Evolutionary conservation across 2,113 vertebrate species (phyloP).

Genomic region (Panurus biarmicus): DNA sequence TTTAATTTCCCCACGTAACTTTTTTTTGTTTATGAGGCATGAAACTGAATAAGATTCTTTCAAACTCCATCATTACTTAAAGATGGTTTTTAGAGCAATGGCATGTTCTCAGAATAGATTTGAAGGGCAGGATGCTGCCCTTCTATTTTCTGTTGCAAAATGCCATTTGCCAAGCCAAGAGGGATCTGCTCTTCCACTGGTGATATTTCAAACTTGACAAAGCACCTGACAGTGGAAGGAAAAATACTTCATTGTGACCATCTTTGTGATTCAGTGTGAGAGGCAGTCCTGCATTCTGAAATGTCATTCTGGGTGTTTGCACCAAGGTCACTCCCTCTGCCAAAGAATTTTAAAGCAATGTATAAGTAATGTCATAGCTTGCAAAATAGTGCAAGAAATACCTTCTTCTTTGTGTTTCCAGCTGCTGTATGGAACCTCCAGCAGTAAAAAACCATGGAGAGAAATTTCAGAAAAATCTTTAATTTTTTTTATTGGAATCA

Average conservation of each 20-base stretch:
- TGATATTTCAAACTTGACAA: neutral
- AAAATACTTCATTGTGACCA: neutral
- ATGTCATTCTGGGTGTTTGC: neutral
- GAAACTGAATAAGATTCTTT: neutral
- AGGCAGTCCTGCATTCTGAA: neutral
- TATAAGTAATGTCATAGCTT: neutral
- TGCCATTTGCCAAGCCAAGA: neutral
- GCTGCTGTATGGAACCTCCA: neutral
- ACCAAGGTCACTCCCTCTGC: neutral
- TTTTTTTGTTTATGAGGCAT: neutral
- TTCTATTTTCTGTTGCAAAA: neutral
- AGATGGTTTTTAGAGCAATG: neutral
- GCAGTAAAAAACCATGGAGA: conserved; percentile 50
- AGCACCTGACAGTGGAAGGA: neutral
- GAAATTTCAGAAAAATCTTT: conserved; percentile 90
- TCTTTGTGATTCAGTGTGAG: neutral
- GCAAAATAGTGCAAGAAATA: neutral
- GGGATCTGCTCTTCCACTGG: neutral
- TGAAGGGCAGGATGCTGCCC: neutral
- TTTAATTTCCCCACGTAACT: neutral
- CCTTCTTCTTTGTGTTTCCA: neutral
- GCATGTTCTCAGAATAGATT: neutral
- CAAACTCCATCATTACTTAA: neutral
- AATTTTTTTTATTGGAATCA: conserved; percentile 84
- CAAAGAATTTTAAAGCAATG: neutral